These are phyloP conservation scores for Okapia johnstoni DNA, from an alignment of 2,113 vertebrate genomes.

Conservation along the genomic window DNA sequence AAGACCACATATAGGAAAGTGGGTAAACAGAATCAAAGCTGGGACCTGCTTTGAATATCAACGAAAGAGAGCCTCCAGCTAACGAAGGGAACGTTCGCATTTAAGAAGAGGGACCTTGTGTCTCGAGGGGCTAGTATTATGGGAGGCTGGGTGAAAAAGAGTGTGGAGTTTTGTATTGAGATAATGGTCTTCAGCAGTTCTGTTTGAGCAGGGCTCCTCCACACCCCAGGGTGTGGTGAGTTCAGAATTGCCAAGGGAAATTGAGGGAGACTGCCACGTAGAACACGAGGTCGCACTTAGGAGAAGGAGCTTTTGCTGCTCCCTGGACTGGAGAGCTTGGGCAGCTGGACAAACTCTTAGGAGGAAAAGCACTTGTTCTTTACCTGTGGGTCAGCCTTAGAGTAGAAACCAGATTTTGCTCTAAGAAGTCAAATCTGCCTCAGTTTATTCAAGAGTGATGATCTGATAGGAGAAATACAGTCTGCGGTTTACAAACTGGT, in stretches of 20 bases:
- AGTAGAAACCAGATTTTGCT: slow-evolving; percentile 1
- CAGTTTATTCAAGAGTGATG: background rate
- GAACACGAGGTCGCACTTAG: background rate
- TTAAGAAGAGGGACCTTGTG: background rate
- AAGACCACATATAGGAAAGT: background rate
- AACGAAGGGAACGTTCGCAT: background rate
- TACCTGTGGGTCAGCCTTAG: background rate
- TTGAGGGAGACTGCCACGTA: background rate
- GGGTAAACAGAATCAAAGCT: background rate
- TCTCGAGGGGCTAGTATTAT: background rate
- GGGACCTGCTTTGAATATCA: background rate
- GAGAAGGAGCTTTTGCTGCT: background rate
- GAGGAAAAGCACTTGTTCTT: background rate
- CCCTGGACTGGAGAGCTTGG: background rate
- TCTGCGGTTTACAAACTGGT: background rate
- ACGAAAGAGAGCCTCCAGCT: background rate
- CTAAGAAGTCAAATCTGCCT: background rate
- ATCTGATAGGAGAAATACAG: background rate
- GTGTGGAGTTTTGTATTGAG: background rate
- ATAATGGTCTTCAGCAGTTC: background rate
- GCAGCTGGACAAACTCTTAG: background rate
- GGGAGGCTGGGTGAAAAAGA: background rate
- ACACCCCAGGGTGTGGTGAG: background rate
- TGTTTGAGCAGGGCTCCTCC: background rate
- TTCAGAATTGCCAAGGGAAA: background rate